Evolutionary conservation across 2,113 vertebrate species (phyloP), one percentile per base, ranked within the genome.

Genomic region (Microcebus murinus): DNA sequence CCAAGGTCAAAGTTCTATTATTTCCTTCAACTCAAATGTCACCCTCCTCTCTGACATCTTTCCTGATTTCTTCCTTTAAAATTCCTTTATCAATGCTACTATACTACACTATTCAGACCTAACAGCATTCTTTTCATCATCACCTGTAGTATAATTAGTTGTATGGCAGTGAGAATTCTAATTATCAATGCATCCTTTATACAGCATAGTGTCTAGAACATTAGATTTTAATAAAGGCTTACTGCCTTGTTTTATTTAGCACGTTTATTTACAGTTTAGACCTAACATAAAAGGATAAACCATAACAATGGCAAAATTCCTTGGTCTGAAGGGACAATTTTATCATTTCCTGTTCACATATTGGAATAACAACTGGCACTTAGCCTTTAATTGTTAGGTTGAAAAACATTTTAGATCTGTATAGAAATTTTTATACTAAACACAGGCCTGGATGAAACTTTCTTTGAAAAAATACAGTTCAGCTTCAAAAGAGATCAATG

Each of bases 211-310:
- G 17, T 65, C 23, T 55, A 73, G 29, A 85, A 95, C 21, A 90
- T 34, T 29, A 45, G 29, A 12, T 63, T 65, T 91, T 45, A 91
- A 12, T 81, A 73, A 91, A 86, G 34, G 14, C 18, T 77, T 84
- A 94, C 59, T 79, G 27, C 21, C n/a, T 76, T 90, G 12, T 76
- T 76, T 76, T 84, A 82, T 15, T 89, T 65, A 74, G 21, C 45
- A 73, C 9, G 42, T 71, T 82, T 82, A 90, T 81, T 91, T 91
- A 95, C 2, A 92, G 31, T 57, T 92, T 87, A 92, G 9, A 67
- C 23, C 55, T 87, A 91, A 25, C 31, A 82, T 3, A 65, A 17
- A 57, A 55, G 17, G 15, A 59, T 87, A 71, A 74, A 74, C 57
- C 29, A 87, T 0, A 92, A 36, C 57, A 82, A 67, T 2, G 52